phyloP scores from a whole-genome alignment of 2,888 invertebrate genomes.

The Drosophila gaucha region DNA sequence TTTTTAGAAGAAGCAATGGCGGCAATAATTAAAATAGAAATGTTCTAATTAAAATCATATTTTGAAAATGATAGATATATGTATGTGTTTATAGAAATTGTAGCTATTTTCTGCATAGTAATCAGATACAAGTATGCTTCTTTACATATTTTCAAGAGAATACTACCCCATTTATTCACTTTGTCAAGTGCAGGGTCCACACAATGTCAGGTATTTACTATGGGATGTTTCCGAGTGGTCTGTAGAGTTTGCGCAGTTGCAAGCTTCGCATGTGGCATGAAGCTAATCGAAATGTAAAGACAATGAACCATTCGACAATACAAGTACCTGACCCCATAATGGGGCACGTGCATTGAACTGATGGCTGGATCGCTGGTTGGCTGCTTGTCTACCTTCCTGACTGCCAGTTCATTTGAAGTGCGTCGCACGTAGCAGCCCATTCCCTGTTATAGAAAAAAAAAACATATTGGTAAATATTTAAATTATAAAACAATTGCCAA shows the following conservation, averaged over 20 bases:
- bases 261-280: conserved; percentile 10
- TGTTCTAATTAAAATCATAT: too few relatives aligned
- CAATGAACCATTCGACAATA: conserved; percentile 50
- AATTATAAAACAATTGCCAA: conserved; percentile 60
- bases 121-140: too few relatives aligned
- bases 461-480: conserved; percentile 45
- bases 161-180: neutral
- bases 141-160: neutral
- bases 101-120: too few relatives aligned
- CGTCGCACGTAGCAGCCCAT: conserved; percentile 33
- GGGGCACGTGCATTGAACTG: conserved; percentile 51
- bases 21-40: too few relatives aligned
- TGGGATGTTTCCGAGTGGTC: neutral
- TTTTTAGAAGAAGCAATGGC: too few relatives aligned
- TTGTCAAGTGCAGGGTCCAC: neutral
- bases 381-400: neutral
- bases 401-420: conserved; percentile 30
- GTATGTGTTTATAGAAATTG: too few relatives aligned
- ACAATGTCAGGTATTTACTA: conserved; percentile 2
- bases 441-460: neutral
- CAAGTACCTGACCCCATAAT: conserved; percentile 45
- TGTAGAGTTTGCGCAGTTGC: conserved; percentile 46
- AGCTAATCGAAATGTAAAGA: conserved; percentile 55
- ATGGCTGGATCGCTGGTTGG: neutral
- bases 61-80: too few relatives aligned